Base-by-base conservation (phyloP, 2,888 invertebrate species). In the Campoletis raptor region DNA sequence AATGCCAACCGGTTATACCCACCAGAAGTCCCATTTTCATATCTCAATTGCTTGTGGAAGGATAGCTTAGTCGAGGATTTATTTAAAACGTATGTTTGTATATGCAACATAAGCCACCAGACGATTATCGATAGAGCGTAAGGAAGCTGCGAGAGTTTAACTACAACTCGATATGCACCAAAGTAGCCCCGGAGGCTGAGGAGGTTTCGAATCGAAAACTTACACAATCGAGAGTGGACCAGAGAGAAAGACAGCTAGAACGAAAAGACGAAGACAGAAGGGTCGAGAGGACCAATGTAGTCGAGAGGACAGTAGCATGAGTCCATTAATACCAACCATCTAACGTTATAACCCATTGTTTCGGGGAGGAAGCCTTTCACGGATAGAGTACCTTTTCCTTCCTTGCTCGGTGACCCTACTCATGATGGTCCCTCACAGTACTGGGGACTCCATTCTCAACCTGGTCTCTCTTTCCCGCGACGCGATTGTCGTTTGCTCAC, bases 321-420 rank as follows among this genome's bases (percentile, higher is more conserved):
- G 88, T 85, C 85, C 90, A 91, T 91, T 91, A 91, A 90, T 89
- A 90, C 88, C 88, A 87, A 89, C 78, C 87, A 88, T 83, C 77
- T 84, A 90, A 91, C 89, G 90, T 91, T 90, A 90, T 90, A 90
- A 90, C 86, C 89, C 88, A 89, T 90, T 91, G 88, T 90, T 88
- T 88, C 79, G 85, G 45, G 42, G 67, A 81, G 42, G 64, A 57
- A 83, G 67, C 72, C 54, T 69, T 61, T 30, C 37, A 37, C 21
- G 48, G 21, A 45, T 73, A 64, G 61, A 15, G 70, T 67, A 57
- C 80, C 79, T 78, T 83, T 83, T 81, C 81, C 83, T 77, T 61
- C 57, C 86, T 77, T 45, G 48, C 80, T 74, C 61, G 37, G 64
- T 74, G 74, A 81, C 79, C 40, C 84, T 67, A 52, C 64, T 30